Percentiles rank a stretch among this genome's conserved stretches.
phyloP scores from a whole-genome alignment of 37 sponge, comb jelly and placozoan species.

The Crambe crambe region DNA sequence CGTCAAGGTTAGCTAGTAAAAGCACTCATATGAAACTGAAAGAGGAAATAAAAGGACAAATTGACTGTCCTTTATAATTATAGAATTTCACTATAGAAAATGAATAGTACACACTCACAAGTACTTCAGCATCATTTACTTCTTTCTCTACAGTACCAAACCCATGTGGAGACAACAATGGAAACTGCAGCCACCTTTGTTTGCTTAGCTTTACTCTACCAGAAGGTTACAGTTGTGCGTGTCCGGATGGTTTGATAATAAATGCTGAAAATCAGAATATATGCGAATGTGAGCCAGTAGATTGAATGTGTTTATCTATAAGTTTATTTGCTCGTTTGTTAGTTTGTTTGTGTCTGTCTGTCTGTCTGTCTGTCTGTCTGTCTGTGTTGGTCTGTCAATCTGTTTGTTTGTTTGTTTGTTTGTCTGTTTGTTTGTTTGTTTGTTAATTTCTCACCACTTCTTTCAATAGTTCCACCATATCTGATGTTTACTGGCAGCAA shows the following conservation, averaged over 20 bases:
- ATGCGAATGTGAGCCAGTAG: constrained; percentile 1
- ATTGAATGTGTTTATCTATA: background rate
- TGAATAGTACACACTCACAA: no score
- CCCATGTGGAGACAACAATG: constrained; percentile 29
- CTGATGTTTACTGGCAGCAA: constrained; percentile 6
- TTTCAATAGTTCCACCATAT: background rate
- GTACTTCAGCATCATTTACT: background rate
- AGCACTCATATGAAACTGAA: background rate
- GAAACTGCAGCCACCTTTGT: constrained; percentile 73
- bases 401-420: background rate
- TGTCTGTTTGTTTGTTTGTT: no score
- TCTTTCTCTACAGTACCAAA: constrained; percentile 8
- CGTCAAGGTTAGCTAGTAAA: constrained; percentile 7
- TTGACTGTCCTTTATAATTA: no score
- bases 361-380: background rate
- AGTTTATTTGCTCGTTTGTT: background rate
- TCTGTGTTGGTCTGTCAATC: background rate
- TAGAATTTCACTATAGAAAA: no score
- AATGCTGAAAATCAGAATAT: background rate
- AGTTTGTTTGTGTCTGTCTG: background rate
- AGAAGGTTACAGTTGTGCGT: constrained; percentile 47
- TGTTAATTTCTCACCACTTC: no score
- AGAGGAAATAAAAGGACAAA: no score
- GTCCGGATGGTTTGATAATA: constrained; percentile 38
- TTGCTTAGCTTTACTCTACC: constrained; percentile 19